Evolutionary conservation across 2,797 vertebrate species (phyloP), one percentile per base, ranked within the genome.

Genomic region (Gallinago nigripennis): DNA sequence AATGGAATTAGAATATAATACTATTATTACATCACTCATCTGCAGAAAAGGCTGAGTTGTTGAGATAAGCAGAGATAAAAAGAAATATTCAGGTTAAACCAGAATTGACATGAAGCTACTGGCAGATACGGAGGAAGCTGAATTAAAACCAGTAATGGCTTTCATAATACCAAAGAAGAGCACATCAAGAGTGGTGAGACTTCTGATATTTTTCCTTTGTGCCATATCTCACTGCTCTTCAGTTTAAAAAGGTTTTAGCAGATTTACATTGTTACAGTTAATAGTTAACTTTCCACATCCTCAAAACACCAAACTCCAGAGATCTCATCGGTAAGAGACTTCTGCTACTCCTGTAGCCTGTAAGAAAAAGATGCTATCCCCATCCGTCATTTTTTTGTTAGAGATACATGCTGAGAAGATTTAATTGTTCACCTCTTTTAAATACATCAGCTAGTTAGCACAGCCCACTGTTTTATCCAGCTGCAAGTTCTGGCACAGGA

Each of bases 401-500:
- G n/a, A 75, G 70, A 56, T 28, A 20, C 48, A 83, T 6, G 63
- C 77, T 91, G 71, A 79, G 92, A 94, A 73, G 68, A 71, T 86
- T 64, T 92, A 75, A 93, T 61, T 86, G 85, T 64, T 91, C 79
- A 48, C 63, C 51, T 73, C 82, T 93, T 94, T 94, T 75, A 95
- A 96, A 85, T 63, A 48, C 46, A 78, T 71, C 81, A 82, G 57
- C 75, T 87, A 82, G 81, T 82, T 96, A 82, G 65, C 75, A 58
- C 14, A 53, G 90, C 70, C 69, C 90, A 73, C 60, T 82, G 73
- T 71, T 94, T 68, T 31, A 75, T 61, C 81, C 95, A 97, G 90
- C 81, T 94, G 83, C 61, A 95, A 68, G 53, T 86, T 85, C 81
- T 96, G 93, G 86, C 75, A 87, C 57, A 61, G 46, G 43, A 84